Evolutionary conservation across 2,888 invertebrate species (phyloP).

Genomic region (Amiota mariae): DNA sequence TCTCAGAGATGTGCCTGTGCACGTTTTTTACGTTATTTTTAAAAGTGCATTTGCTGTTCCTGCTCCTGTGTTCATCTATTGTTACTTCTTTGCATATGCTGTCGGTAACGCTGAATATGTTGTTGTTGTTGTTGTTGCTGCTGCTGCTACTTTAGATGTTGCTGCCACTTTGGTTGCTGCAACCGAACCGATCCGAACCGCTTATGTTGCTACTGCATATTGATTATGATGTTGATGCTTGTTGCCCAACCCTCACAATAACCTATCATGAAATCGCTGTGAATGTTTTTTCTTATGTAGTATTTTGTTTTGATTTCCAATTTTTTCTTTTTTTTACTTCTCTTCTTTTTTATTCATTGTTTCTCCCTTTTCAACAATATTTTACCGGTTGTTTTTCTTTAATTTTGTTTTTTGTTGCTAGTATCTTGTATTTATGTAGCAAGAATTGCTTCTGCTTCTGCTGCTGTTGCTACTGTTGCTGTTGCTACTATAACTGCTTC

Average conservation of each 20-base stretch:
- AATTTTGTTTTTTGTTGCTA: no score
- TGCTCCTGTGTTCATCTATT: conserved; percentile 31
- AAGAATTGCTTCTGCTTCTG: conserved; percentile 4
- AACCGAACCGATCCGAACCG: neutral
- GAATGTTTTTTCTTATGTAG: conserved; percentile 10
- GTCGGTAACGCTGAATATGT: conserved; percentile 22
- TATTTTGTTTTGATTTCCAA: no score
- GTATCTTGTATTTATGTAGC: neutral
- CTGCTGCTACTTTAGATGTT: conserved; percentile 9
- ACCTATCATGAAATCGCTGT: conserved; percentile 33
- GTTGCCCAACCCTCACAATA: conserved; percentile 31
- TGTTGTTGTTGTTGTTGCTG: neutral
- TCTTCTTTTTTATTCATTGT: neutral
- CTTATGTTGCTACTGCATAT: conserved; percentile 19
- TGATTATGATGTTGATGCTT: conserved; percentile 48
- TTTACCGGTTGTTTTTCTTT: neutral
- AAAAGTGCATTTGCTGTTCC: conserved; percentile 29
- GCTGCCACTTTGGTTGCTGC: conserved; percentile 44
- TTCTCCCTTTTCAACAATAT: neutral
- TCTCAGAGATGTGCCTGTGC: conserved; percentile 18
- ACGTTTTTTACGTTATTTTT: conserved; percentile 35
- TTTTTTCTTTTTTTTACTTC: neutral
- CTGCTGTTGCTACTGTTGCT: neutral
- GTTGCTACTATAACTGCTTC: conserved; percentile 10
- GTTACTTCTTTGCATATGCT: conserved; percentile 34